Percentiles rank a stretch among this genome's conserved stretches.
Conservation (phyloP, 2,113 vertebrate species). For the Spea bombifrons region DNA sequence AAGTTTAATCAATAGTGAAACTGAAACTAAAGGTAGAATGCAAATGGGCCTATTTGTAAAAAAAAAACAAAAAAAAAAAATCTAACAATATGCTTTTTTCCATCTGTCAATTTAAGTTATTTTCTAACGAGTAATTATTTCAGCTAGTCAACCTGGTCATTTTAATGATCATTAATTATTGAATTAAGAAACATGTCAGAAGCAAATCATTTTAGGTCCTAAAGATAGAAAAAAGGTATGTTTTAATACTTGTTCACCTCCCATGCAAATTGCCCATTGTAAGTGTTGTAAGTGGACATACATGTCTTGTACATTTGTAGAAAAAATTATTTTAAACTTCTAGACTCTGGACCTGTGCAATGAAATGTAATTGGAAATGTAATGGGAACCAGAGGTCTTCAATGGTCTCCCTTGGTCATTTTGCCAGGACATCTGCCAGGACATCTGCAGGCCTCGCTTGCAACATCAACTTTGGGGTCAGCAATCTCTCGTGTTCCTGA, state of each 20-base stretch:
- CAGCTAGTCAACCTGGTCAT: constrained; percentile 46
- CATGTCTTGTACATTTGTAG: constrained; percentile 1
- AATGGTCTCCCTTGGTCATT: too few species aligned
- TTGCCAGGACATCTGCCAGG: too few species aligned
- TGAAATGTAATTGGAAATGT: too few species aligned
- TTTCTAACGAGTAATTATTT: constrained; percentile 43
- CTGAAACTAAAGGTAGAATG: too few species aligned
- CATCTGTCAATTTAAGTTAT: constrained; percentile 19
- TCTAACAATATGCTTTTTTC: constrained; percentile 31
- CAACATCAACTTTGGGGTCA: too few species aligned
- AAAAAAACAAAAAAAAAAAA: too few species aligned
- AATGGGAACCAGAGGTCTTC: too few species aligned
- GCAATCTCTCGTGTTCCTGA: too few species aligned
- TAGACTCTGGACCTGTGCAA: too few species aligned
- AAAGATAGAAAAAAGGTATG: constrained; percentile 34
- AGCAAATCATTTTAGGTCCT: constrained; percentile 38
- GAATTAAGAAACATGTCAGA: constrained; percentile 42
- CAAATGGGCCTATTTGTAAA: too few species aligned
- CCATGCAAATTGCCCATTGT: constrained; percentile 26
- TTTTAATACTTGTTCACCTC: constrained; percentile 22
- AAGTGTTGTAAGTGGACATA: constrained; percentile 6
- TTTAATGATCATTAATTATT: constrained; percentile 47
- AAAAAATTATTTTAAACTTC: constrained; percentile 2
- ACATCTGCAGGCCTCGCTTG: too few species aligned
- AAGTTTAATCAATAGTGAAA: too few species aligned